Percentiles rank a stretch among this genome's conserved stretches.
Conservation (phyloP, 2,113 vertebrate species). For the Polyodon spathula region DNA sequence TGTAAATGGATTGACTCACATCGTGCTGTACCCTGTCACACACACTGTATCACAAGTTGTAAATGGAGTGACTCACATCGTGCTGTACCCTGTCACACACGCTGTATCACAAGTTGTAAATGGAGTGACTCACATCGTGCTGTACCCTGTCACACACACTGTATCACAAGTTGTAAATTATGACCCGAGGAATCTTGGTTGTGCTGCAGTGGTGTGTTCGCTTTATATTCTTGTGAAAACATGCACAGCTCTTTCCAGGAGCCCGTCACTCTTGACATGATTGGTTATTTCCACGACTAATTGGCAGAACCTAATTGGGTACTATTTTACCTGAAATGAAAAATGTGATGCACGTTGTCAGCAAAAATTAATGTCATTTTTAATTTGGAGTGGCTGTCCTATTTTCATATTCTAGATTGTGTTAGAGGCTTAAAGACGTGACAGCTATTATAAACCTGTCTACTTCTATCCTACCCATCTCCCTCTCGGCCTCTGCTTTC, state of each 20-base stretch:
- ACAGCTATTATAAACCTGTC: constrained; percentile 47
- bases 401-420: constrained; percentile 31
- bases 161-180: no score
- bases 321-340: constrained; percentile 23
- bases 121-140: no score
- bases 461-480: constrained; percentile 38
- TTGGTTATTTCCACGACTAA: constrained; percentile 6
- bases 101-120: no score
- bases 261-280: neutral
- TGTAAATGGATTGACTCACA: no score
- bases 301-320: constrained; percentile 29
- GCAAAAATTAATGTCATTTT: constrained; percentile 47
- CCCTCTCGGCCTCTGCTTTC: neutral
- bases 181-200: no score
- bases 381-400: constrained; percentile 40
- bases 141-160: no score
- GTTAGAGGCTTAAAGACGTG: constrained; percentile 34
- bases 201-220: no score
- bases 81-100: no score
- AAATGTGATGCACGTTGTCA: constrained; percentile 31
- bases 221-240: no score
- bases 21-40: no score
- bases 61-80: no score
- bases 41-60: no score
- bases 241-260: neutral